phyloP scores from a whole-genome alignment of 1,140 invertebrate genomes.

The Drosophila cardini region DNA sequence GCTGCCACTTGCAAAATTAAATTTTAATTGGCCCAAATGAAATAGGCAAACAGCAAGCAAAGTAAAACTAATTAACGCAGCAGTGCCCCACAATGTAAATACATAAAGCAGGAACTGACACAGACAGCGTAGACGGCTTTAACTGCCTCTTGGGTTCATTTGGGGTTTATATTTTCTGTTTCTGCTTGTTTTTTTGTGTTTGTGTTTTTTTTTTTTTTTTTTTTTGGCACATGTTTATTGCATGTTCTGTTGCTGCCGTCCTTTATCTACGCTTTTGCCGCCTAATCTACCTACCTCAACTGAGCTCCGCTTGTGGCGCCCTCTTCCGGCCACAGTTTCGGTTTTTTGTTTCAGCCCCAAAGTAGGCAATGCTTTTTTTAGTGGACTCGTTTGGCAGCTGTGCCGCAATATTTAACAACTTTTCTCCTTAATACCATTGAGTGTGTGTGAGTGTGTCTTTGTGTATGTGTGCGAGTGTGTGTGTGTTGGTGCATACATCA shows the following conservation, averaged over 20 bases:
- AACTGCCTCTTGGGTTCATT: slow-evolving; percentile 23
- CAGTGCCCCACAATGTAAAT: slow-evolving; percentile 37
- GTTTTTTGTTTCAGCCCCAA: slow-evolving; percentile 66
- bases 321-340: slow-evolving; percentile 67
- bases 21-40: slow-evolving; percentile 45
- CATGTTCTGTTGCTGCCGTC: slow-evolving; percentile 61
- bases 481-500: slow-evolving; percentile 54
- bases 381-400: slow-evolving; percentile 10
- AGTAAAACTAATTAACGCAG: slow-evolving; percentile 73
- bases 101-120: slow-evolving; percentile 23
- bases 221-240: slow-evolving; percentile 71
- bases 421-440: slow-evolving; percentile 21
- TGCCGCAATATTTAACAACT: slow-evolving; percentile 37
- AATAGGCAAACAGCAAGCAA: slow-evolving; percentile 35
- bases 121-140: slow-evolving; percentile 21
- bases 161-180: background rate
- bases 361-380: slow-evolving; percentile 69
- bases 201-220: background rate
- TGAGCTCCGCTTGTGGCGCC: slow-evolving; percentile 36
- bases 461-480: slow-evolving; percentile 13
- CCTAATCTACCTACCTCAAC: slow-evolving; percentile 55
- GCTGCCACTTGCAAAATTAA: slow-evolving; percentile 50
- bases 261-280: slow-evolving; percentile 52
- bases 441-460: background rate
- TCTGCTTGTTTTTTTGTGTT: slow-evolving; percentile 4